Evolutionary conservation across 2,113 vertebrate genomes (phyloP).

Genomic region (Paramisgurnus dabryanus): DNA sequence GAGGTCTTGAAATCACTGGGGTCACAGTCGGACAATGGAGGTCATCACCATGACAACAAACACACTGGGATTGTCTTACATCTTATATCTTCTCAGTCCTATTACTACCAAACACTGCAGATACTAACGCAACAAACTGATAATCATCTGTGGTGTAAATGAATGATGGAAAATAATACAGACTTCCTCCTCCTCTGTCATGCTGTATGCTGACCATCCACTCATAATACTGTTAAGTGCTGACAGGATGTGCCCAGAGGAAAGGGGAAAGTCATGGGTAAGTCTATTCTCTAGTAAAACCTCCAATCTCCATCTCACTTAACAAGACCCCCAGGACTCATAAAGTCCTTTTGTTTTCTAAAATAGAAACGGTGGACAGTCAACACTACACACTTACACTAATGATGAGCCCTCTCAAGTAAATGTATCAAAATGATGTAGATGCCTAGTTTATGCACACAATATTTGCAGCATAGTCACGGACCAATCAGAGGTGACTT

Average conservation of each 20-base stretch:
- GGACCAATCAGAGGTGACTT: no score
- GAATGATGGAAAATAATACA: constrained; percentile 31
- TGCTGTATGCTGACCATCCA: constrained; percentile 32
- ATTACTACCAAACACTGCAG: background rate
- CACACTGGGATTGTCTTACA: background rate
- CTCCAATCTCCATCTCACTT: constrained; percentile 60
- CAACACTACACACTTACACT: constrained; percentile 55
- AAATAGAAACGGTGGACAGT: constrained; percentile 4
- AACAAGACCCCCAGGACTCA: constrained; percentile 58
- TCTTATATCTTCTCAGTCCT: background rate
- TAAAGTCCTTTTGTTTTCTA: constrained; percentile 64
- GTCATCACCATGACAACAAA: constrained; percentile 51
- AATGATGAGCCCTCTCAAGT: background rate
- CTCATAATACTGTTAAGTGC: constrained; percentile 21
- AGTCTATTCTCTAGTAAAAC: constrained; percentile 49
- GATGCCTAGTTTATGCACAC: no score
- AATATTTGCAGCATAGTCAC: no score
- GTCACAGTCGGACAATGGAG: constrained; percentile 42
- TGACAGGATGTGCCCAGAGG: constrained; percentile 52
- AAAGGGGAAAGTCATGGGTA: constrained; percentile 47
- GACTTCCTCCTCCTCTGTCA: background rate
- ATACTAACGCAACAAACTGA: background rate
- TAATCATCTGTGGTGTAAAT: constrained; percentile 41
- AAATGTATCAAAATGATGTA: background rate
- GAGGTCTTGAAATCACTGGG: background rate